Evolutionary conservation across 2,888 invertebrate species (phyloP).

Genomic region (Pocota personata): DNA sequence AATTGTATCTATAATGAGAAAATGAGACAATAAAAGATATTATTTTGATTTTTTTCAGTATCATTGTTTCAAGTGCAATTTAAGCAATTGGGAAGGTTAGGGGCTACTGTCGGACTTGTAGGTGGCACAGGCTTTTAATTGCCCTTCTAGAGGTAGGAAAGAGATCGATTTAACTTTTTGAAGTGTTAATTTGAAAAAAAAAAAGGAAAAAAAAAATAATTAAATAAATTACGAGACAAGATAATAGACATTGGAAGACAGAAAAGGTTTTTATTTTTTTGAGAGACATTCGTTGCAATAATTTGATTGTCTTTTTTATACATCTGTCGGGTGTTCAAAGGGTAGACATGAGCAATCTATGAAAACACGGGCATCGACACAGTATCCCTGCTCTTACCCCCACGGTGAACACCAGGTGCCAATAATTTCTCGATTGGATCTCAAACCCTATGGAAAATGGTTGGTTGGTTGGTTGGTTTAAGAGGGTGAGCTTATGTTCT

Average conservation of each 20-base stretch:
- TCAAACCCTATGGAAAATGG: no score
- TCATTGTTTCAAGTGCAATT: slow-evolving; percentile 44
- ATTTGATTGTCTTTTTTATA: neutral
- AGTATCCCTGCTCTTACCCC: no score
- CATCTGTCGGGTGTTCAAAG: no score
- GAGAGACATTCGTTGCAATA: neutral
- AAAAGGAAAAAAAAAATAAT: slow-evolving; percentile 21
- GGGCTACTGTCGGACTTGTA: neutral
- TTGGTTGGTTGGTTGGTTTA: no score
- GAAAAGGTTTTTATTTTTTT: neutral
- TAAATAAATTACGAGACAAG: slow-evolving; percentile 23
- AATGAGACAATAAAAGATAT: slow-evolving; percentile 59
- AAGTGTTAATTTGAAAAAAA: slow-evolving; percentile 23
- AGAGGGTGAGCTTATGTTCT: no score
- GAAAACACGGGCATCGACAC: no score
- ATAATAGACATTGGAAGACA: neutral
- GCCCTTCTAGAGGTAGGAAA: neutral
- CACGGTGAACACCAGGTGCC: no score
- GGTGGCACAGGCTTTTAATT: slow-evolving; percentile 1
- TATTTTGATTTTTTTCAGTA: slow-evolving; percentile 15
- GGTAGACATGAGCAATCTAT: no score
- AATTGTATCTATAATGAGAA: slow-evolving; percentile 70
- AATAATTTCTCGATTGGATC: no score
- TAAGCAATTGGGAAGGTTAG: neutral
- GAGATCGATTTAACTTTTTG: slow-evolving; percentile 40